Base-by-base conservation (phyloP, 1,140 invertebrate species). In the Cyphomyrmex costatus region DNA sequence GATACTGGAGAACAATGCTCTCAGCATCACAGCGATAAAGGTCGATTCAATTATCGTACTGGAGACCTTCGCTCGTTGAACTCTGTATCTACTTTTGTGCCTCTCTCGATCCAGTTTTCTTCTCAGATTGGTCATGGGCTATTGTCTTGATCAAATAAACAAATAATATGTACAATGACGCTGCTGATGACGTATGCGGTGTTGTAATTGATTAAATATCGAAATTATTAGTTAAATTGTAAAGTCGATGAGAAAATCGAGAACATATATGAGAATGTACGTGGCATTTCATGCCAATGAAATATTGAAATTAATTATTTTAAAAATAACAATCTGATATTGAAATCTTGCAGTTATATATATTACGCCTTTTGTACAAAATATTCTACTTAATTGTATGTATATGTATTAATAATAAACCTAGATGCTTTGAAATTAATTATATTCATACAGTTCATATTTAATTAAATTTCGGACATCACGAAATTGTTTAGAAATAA, bases 21-120 rank as follows among this genome's bases (percentile, higher is more conserved):
- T 56, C 80, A 58, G 58, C 42, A 85, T 85, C 74, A 61, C 56
- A 65, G 73, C 73, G 82, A 85, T 85, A 85, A 85, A 85, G 82
- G 60, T 85, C 82, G 51, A 87, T 87, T 87, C 71, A 70, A 70
- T 85, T 85, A 85, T 78, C 46, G 73, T 78, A 78, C 60, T 27
- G 73, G 46, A 63, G 49, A 85, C 49, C 58, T 30, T 46, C 60
- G 60, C 49, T 51, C 66, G 53, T 73, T 60, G 61, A 36, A 46
- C 61, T 58, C 60, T 42, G 82, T 46, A 78, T 78, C 82, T 77
- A 76, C 71, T 85, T 85, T 85, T 78, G 82, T 85, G 24, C 61
- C 33, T 78, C 33, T 78, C 60, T 30, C 33, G 68, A 83, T 73
- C 79, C 68, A 49, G 79, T 83, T 83, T 83, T 61, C 74, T 83